Evolutionary conservation across 2,113 vertebrate genomes (phyloP).

Genomic region (Phaethon lepturus): DNA sequence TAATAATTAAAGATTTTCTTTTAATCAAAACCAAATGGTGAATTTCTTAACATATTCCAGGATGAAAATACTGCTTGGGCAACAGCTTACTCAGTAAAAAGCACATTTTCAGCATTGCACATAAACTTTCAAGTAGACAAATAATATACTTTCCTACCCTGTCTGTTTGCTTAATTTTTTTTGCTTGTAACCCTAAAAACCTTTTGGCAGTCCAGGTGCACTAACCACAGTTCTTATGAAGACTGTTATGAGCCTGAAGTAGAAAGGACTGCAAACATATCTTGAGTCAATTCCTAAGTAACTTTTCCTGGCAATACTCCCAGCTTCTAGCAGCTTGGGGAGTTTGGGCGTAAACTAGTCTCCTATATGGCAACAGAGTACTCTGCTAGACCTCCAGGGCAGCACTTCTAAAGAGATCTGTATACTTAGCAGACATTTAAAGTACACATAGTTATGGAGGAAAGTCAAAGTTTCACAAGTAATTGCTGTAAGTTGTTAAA

Average conservation of each 20-base stretch:
- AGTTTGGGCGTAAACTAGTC: not conserved
- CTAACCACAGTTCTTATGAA: constrained; percentile 72
- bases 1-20: not conserved
- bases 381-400: not conserved
- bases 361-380: not conserved
- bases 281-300: constrained; percentile 47
- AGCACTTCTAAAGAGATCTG: not conserved
- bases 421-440: not conserved
- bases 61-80: not conserved
- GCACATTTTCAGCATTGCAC: not conserved
- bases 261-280: constrained; percentile 45
- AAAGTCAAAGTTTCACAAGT: not conserved
- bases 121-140: constrained; percentile 54
- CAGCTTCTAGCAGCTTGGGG: not conserved
- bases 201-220: constrained; percentile 48
- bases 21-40: not conserved
- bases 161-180: constrained; percentile 48
- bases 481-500: not conserved
- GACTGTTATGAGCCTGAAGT: constrained; percentile 72
- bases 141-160: constrained; percentile 52
- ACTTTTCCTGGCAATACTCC: constrained; percentile 48
- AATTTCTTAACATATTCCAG: not conserved
- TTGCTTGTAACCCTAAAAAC: constrained; percentile 58
- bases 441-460: not conserved
- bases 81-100: not conserved